Percentiles rank a stretch among this genome's conserved stretches.
phyloP scores from a whole-genome alignment of 2,113 vertebrate genomes.

The Hippopotamus amphibius region DNA sequence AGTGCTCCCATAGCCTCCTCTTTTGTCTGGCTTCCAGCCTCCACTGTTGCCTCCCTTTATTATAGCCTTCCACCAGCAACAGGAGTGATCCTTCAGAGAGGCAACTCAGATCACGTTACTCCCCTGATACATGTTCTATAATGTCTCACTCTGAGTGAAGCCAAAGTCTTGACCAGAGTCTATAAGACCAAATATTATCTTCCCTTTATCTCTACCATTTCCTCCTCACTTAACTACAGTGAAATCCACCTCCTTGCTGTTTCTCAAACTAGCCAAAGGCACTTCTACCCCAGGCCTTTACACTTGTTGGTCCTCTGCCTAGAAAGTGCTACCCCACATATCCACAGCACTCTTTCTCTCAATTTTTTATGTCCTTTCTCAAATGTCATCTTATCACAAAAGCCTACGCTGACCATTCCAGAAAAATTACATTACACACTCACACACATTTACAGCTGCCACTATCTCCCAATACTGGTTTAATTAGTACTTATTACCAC shows the following conservation, averaged over 20 bases:
- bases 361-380: neutral
- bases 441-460: neutral
- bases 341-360: neutral
- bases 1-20: neutral
- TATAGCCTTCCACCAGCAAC: neutral
- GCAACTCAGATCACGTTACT: neutral
- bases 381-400: constrained; percentile 16
- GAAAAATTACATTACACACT: neutral
- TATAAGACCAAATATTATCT: neutral
- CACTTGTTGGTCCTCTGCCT: neutral
- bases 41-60: neutral
- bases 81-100: neutral
- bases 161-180: neutral
- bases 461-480: neutral
- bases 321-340: neutral
- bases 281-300: neutral
- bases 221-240: neutral
- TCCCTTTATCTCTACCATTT: neutral
- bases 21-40: neutral
- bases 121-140: neutral
- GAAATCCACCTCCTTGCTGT: neutral
- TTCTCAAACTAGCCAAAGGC: neutral
- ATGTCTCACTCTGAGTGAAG: neutral
- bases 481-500: neutral
- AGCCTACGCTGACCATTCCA: neutral